Percentiles rank a stretch among this genome's conserved stretches.
Evolutionary conservation across 92 coral and sea anemone species (phyloP).

Genomic region (Paramuricea clavata): DNA sequence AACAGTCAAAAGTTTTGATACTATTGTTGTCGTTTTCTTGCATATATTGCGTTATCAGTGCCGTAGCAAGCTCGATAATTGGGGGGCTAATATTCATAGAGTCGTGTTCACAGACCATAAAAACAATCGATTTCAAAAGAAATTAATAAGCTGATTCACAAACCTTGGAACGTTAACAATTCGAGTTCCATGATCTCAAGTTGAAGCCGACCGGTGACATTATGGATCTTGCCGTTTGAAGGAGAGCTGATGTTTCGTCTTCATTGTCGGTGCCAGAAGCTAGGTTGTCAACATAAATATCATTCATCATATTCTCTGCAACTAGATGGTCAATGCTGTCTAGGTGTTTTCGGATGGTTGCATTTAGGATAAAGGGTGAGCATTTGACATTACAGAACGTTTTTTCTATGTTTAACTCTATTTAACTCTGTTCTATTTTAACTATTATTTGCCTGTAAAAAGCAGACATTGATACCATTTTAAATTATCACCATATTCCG

Average conservation of each 20-base stretch:
- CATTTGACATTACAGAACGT: too few relatives aligned
- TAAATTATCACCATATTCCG: too few relatives aligned
- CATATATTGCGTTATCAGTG: too few relatives aligned
- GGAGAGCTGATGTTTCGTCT: constrained; percentile 2
- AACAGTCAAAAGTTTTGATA: constrained; percentile 50
- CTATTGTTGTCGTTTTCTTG: too few relatives aligned
- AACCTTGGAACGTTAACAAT: constrained; percentile 34
- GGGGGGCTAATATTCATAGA: too few relatives aligned
- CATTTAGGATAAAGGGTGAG: constrained; percentile 69
- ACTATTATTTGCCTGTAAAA: too few relatives aligned
- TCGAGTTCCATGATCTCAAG: constrained; percentile 53
- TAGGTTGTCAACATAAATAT: constrained; percentile 68
- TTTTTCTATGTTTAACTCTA: too few relatives aligned
- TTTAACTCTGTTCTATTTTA: too few relatives aligned
- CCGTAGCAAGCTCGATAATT: too few relatives aligned
- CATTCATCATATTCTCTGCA: constrained; percentile 56
- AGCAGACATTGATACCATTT: too few relatives aligned
- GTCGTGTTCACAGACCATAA: too few relatives aligned
- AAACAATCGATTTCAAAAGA: too few relatives aligned
- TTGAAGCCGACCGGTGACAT: constrained; percentile 63
- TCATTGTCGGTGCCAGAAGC: constrained; percentile 53
- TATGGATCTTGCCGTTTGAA: constrained; percentile 47
- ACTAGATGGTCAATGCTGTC: constrained; percentile 41
- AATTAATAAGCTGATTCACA: neutral
- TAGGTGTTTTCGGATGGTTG: constrained; percentile 56